Percentiles rank a stretch among this genome's conserved stretches.
Evolutionary conservation across 2,113 vertebrate species (phyloP).

Genomic region (Erinaceus europaeus): DNA sequence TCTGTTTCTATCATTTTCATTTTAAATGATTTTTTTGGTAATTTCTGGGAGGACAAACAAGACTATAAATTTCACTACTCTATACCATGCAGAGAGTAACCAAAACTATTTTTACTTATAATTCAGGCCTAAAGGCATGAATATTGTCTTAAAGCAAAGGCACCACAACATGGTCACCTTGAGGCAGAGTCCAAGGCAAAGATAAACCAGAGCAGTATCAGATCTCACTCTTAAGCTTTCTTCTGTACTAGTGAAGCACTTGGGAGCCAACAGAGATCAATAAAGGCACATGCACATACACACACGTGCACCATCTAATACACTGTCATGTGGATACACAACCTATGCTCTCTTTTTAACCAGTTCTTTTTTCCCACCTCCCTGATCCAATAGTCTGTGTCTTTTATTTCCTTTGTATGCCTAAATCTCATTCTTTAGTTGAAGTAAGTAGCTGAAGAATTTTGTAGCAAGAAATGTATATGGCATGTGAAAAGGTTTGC

Average conservation of each 20-base stretch:
- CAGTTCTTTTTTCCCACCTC: background rate
- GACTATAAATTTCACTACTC: background rate
- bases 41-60: background rate
- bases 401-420: background rate
- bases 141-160: background rate
- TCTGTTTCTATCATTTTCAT: too few species aligned
- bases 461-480: background rate
- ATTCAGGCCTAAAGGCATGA: background rate
- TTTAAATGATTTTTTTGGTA: too few species aligned
- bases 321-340: background rate
- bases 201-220: background rate
- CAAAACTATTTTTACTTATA: background rate
- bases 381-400: background rate
- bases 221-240: background rate
- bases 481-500: background rate
- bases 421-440: background rate
- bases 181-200: background rate
- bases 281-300: background rate
- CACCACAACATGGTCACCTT: too few species aligned
- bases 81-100: background rate
- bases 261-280: fast-evolving
- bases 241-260: background rate
- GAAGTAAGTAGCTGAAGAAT: background rate
- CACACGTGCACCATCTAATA: background rate
- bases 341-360: background rate